Percentiles rank a stretch among this genome's conserved stretches.
These are phyloP conservation scores for Rostratula benghalensis DNA, from an alignment of 2,113 vertebrate genomes.

Conservation along the genomic window DNA sequence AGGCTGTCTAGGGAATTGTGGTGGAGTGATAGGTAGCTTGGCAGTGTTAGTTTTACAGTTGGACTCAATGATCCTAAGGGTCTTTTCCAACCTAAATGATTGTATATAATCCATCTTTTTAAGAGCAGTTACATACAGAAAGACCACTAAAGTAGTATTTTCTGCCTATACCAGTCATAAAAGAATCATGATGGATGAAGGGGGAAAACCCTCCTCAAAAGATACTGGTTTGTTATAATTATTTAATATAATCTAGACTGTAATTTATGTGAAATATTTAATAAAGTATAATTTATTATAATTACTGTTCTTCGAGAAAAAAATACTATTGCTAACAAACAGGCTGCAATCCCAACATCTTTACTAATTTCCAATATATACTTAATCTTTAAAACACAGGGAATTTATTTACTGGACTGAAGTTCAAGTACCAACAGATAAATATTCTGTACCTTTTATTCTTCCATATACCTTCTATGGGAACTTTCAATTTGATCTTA, in stretches of 20 bases:
- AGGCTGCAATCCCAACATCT: not conserved
- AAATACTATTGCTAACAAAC: not conserved
- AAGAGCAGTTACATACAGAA: not conserved
- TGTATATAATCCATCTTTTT: not conserved
- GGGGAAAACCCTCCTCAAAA: not conserved
- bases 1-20: not conserved
- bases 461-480: not conserved
- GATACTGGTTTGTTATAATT: not conserved
- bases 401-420: not conserved
- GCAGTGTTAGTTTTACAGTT: not conserved
- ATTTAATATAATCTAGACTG: not conserved
- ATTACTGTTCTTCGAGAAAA: not conserved
- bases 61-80: not conserved
- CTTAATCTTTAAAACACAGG: not conserved
- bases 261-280: not conserved
- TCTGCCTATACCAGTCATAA: not conserved
- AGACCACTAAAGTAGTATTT: not conserved
- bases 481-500: not conserved
- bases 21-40: not conserved
- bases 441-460: not conserved
- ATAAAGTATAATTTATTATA: not conserved
- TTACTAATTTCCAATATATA: not conserved
- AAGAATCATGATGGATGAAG: not conserved
- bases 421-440: not conserved
- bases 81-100: not conserved